Percentiles rank a stretch among this genome's conserved stretches.
phyloP scores from a whole-genome alignment of 2,888 invertebrate genomes.

The Ectobius pallidus region DNA sequence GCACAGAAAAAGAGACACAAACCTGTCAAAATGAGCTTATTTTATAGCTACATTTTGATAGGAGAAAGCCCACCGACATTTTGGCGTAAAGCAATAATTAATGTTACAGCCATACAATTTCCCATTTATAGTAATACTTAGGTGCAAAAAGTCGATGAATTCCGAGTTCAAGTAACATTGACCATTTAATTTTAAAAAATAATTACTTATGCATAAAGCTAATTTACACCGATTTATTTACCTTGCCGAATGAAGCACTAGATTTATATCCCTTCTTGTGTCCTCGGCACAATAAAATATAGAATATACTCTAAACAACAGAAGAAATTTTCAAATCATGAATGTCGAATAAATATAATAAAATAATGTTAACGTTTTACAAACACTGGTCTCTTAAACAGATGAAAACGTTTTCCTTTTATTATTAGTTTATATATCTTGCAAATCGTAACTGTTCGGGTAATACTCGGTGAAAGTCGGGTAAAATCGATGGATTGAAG shows the following conservation, averaged over 20 bases:
- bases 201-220: background rate
- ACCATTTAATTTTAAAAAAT: background rate
- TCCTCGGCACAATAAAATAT: no score
- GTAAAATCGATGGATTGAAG: constrained; percentile 2
- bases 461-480: constrained; percentile 7
- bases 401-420: background rate
- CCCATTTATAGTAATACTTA: background rate
- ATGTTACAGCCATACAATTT: constrained; percentile 10
- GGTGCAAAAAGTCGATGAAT: background rate
- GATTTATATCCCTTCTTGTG: background rate
- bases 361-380: background rate
- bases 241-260: background rate
- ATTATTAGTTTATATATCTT: constrained; percentile 4
- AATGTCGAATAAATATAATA: background rate
- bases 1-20: constrained; percentile 42
- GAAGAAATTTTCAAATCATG: background rate
- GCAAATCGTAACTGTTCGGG: constrained; percentile 5
- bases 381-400: background rate
- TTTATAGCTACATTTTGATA: constrained; percentile 26
- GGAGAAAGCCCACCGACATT: constrained; percentile 25
- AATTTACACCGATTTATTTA: background rate
- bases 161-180: background rate
- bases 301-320: background rate
- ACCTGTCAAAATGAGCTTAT: constrained; percentile 35
- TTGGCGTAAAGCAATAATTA: constrained; percentile 11